A percentile compares a stretch with the other conserved stretches of the same genome.
Conservation (phyloP, 2,113 vertebrate species). For the Bungarus multicinctus region DNA sequence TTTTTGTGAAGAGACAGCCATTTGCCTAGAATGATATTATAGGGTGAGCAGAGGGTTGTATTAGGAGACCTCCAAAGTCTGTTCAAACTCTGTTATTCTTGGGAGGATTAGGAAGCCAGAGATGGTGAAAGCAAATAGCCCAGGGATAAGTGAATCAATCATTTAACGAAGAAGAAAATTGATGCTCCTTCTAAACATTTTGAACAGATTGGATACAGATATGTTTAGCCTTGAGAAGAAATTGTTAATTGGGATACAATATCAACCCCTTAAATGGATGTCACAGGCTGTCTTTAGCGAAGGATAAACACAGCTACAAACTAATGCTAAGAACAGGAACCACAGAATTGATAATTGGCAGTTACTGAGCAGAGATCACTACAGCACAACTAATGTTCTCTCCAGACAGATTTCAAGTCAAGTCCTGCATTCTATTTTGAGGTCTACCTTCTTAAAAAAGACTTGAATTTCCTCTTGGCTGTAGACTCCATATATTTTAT, state of each 20-base stretch:
- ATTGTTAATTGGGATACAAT: neutral
- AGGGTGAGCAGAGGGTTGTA: no score
- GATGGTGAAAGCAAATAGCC: neutral
- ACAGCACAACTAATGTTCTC: neutral
- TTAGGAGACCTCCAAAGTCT: neutral
- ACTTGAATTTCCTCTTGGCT: neutral
- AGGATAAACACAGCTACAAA: neutral
- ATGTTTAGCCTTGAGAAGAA: neutral
- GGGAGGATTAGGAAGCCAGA: neutral
- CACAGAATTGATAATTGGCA: neutral
- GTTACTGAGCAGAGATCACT: neutral
- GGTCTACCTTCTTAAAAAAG: neutral
- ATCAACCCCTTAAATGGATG: neutral
- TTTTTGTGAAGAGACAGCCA: no score
- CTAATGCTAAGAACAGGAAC: neutral
- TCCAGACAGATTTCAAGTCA: neutral
- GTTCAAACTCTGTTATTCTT: neutral
- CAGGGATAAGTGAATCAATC: neutral
- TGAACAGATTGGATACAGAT: neutral
- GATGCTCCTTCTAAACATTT: neutral
- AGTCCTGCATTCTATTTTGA: neutral
- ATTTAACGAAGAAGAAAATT: neutral
- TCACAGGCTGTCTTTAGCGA: neutral
- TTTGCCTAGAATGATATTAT: no score
- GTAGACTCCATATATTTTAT: neutral